Conservation (phyloP, 2,797 vertebrate species). For the Dendrocincla tyrannina region DNA sequence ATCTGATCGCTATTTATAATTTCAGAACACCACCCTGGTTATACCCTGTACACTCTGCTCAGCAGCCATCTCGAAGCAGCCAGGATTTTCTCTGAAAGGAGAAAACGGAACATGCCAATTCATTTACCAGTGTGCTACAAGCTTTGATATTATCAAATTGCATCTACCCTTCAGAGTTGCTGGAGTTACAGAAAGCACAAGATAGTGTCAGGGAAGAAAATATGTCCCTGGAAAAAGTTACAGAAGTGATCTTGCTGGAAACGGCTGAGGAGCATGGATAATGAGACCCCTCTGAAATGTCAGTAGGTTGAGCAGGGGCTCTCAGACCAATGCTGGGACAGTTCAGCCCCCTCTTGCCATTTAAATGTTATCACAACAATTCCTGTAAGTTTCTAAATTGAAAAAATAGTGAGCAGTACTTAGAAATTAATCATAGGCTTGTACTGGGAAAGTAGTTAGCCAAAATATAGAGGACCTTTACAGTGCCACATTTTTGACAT, state of each 20-base stretch:
- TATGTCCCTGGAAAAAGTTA: slow-evolving; percentile 8
- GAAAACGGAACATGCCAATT: not conserved
- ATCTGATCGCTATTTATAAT: not conserved
- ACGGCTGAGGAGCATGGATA: not conserved
- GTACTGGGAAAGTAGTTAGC: not conserved
- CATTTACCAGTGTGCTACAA: not conserved
- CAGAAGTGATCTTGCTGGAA: not conserved
- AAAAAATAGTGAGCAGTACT: slow-evolving; percentile 40
- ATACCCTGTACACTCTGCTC: not conserved
- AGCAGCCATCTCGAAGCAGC: not conserved
- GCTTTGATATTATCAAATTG: not conserved
- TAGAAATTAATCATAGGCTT: slow-evolving; percentile 24
- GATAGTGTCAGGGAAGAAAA: slow-evolving; percentile 17
- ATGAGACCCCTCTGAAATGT: slow-evolving; percentile 8
- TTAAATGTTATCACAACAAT: slow-evolving; percentile 52
- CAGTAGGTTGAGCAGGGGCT: not conserved
- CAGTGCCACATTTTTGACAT: not conserved
- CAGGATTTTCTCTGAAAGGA: slow-evolving; percentile 7
- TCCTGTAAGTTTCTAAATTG: slow-evolving; percentile 9
- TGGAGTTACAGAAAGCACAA: not conserved
- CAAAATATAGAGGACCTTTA: slow-evolving; percentile 10
- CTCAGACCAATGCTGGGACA: not conserved
- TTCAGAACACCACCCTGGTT: not conserved
- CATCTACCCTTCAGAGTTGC: not conserved
- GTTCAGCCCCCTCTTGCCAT: slow-evolving; percentile 53